These are phyloP conservation scores for Acridotheres tristis DNA, from an alignment of 2,797 vertebrate genomes.

Conservation along the genomic window DNA sequence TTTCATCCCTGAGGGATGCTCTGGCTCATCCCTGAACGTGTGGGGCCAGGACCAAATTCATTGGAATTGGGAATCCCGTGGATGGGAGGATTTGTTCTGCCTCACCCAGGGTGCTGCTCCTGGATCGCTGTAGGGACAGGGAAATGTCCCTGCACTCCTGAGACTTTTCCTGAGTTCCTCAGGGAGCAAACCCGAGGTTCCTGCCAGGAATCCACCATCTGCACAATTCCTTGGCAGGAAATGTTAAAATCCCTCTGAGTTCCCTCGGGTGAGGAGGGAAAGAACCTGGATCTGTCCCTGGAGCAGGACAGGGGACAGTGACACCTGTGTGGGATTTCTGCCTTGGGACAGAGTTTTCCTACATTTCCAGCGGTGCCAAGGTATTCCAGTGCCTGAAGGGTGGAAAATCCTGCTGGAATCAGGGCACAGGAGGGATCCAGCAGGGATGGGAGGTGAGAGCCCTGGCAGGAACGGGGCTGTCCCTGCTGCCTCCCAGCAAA, in stretches of 20 bases:
- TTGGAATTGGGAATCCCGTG: not conserved
- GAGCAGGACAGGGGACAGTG: not conserved
- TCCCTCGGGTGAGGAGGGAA: not conserved
- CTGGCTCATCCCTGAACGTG: not conserved
- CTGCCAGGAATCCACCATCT: slow-evolving; percentile 52
- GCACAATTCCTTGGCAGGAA: slow-evolving; percentile 40
- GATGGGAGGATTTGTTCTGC: not conserved
- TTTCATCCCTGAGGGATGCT: not conserved
- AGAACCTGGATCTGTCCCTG: not conserved
- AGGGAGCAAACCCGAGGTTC: not conserved
- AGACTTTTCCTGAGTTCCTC: not conserved
- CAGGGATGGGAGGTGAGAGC: not conserved
- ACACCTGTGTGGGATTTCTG: not conserved
- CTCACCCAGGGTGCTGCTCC: not conserved
- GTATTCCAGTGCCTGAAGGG: not conserved
- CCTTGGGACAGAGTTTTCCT: not conserved
- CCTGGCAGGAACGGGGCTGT: not conserved
- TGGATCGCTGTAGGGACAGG: not conserved
- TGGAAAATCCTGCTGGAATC: not conserved
- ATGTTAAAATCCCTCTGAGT: not conserved
- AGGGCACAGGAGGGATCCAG: not conserved
- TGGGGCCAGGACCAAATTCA: not conserved
- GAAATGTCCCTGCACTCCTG: not conserved
- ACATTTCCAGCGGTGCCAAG: fast-evolving
- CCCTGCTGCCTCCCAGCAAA: no score